Evolutionary conservation across 2,797 vertebrate genomes (phyloP).

Genomic region (Linurgus olivaceus): DNA sequence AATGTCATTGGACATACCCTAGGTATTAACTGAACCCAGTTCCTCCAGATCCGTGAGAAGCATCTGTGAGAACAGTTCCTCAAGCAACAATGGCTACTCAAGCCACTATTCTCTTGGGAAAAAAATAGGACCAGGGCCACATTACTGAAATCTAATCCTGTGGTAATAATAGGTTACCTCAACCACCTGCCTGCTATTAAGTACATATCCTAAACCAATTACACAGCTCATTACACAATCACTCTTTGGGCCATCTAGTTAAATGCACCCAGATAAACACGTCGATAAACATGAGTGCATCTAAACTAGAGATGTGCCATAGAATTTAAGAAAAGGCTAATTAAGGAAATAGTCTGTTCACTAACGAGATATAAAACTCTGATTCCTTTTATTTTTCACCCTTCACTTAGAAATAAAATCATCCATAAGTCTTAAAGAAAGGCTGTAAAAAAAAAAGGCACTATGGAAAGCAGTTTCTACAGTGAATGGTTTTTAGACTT

Average conservation of each 20-base stretch:
- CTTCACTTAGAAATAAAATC: not conserved
- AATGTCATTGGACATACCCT: not conserved
- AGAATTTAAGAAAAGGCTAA: not conserved
- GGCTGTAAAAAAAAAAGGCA: not conserved
- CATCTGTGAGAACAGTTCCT: not conserved
- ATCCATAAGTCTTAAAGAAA: not conserved
- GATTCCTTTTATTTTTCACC: fast-evolving
- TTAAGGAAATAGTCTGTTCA: not conserved
- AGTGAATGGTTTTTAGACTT: not conserved
- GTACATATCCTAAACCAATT: conserved; percentile 7
- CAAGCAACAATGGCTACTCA: not conserved
- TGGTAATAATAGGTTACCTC: not conserved
- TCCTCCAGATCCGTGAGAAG: not conserved
- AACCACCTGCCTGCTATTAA: not conserved
- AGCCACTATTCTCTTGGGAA: not conserved
- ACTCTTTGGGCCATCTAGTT: not conserved
- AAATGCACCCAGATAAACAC: not conserved
- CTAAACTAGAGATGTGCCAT: not conserved
- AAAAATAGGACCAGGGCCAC: not conserved
- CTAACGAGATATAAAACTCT: not conserved
- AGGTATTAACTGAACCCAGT: not conserved
- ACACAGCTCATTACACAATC: not conserved
- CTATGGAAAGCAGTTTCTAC: not conserved
- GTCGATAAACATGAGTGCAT: not conserved
- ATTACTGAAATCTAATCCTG: not conserved